Percentiles rank a stretch among this genome's conserved stretches.
phyloP scores from a whole-genome alignment of 2,113 vertebrate species.

The Crotalus horridus region DNA sequence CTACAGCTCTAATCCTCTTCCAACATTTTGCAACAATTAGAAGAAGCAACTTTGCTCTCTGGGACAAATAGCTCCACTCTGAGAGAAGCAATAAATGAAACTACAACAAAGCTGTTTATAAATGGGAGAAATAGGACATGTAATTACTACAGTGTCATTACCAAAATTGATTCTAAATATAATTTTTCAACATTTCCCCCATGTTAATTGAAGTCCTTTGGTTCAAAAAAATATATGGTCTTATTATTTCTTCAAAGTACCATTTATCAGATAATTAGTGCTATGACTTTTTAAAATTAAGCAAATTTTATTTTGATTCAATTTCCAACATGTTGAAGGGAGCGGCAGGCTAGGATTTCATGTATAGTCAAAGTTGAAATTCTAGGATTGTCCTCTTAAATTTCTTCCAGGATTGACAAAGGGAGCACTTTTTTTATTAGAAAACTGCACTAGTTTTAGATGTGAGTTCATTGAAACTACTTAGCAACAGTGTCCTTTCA shows the following conservation, averaged over 20 bases:
- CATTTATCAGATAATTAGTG: neutral
- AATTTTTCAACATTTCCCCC: neutral
- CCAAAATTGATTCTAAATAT: neutral
- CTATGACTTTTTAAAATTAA: neutral
- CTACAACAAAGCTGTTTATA: neutral
- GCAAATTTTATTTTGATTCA: neutral
- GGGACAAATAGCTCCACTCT: neutral
- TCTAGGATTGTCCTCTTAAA: neutral
- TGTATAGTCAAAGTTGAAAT: neutral
- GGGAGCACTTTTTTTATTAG: neutral
- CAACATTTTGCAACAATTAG: constrained; percentile 8
- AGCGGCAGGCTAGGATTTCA: neutral
- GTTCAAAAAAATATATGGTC: neutral
- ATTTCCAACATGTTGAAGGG: neutral
- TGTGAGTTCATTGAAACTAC: neutral
- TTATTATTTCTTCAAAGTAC: neutral
- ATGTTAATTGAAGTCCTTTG: neutral
- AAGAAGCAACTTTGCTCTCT: neutral
- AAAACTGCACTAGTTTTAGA: neutral
- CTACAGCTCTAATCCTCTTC: neutral
- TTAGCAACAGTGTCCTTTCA: neutral
- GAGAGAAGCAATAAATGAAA: neutral
- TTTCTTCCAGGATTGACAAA: neutral
- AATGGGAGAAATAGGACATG: neutral
- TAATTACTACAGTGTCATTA: neutral